Evolutionary conservation across 2,113 vertebrate genomes (phyloP), one percentile per base, ranked within the genome.

Genomic region (Sterna hirundo): DNA sequence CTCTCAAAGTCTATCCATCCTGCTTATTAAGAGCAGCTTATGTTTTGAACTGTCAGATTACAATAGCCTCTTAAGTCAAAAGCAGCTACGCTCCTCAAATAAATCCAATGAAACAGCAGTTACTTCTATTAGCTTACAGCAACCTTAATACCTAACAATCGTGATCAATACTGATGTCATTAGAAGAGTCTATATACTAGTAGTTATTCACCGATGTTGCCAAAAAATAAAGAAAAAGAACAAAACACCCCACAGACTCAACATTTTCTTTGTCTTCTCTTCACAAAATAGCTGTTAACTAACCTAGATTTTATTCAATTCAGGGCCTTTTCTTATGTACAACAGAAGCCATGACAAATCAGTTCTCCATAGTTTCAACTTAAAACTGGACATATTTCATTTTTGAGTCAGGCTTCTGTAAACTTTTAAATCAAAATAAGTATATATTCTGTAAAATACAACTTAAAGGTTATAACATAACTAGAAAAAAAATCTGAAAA

Each of bases 41-140:
- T 81, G 76, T 93, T 95, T 94, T 52, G 92, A 96, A 96, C 87
- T 91, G 94, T 95, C 96, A 96, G 78, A 71, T 96, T 72, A 87
- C 82, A 95, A 97, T 64, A 92, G 92, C 82, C 92, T 96, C 88
- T 94, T 80, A 83, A 96, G 80, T 51, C 88, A 77, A 91, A 94
- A 94, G 85, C 75, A 94, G 88, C 93, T 79, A 54, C 4, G 13
- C 55, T 95, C 68, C 82, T 96, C 92, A 95, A 77, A 93, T 71
- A 96, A 94, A 96, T 93, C 85, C 96, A 96, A 23, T 58, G 94
- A 90, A 95, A 93, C 75, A 90, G 93, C 78, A 88, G 90, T 76
- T 90, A 74, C 65, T 95, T 74, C 90, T 83, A 58, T 79, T 72
- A 71, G 81, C 89, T 85, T 65, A 76, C 54, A 93, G 86, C 86